A percentile compares a stretch with the other conserved stretches of the same genome.
Conservation (phyloP, 92 coral and sea anemone genomes). For the Epizoanthus scotinus region DNA sequence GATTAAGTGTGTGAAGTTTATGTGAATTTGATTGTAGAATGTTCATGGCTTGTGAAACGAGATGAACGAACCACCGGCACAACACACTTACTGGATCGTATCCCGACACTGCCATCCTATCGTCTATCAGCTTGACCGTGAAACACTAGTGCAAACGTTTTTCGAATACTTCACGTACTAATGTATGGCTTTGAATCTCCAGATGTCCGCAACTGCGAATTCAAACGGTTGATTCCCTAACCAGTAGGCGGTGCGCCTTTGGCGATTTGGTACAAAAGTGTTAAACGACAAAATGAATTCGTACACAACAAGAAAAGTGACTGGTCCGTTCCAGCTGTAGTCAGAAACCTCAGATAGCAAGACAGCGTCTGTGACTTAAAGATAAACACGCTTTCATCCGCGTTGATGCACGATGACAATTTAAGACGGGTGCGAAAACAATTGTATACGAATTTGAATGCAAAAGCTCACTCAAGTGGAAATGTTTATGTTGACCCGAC, state of each 20-base stretch:
- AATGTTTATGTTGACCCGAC: slow-evolving; percentile 32
- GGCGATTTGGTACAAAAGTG: background rate
- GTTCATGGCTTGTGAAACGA: background rate
- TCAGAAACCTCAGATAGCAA: background rate
- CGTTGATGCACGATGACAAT: slow-evolving; percentile 18
- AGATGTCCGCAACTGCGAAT: background rate
- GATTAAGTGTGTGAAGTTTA: background rate
- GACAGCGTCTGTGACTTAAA: background rate
- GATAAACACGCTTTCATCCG: slow-evolving; percentile 22
- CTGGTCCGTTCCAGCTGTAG: background rate
- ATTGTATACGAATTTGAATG: slow-evolving; percentile 36
- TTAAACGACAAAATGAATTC: background rate
- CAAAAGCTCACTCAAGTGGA: slow-evolving; percentile 29
- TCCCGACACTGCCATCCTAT: slow-evolving; percentile 9
- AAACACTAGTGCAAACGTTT: background rate
- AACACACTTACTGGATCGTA: slow-evolving; percentile 23
- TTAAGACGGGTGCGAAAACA: slow-evolving; percentile 14
- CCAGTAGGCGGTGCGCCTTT: background rate
- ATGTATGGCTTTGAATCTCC: slow-evolving; percentile 11
- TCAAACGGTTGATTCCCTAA: background rate
- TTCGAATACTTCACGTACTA: background rate
- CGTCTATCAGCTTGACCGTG: background rate
- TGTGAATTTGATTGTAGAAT: background rate
- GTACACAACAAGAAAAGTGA: background rate
- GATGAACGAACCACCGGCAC: background rate